Base-by-base conservation (phyloP, 1,140 invertebrate genomes). In the Lycorma delicatula region DNA sequence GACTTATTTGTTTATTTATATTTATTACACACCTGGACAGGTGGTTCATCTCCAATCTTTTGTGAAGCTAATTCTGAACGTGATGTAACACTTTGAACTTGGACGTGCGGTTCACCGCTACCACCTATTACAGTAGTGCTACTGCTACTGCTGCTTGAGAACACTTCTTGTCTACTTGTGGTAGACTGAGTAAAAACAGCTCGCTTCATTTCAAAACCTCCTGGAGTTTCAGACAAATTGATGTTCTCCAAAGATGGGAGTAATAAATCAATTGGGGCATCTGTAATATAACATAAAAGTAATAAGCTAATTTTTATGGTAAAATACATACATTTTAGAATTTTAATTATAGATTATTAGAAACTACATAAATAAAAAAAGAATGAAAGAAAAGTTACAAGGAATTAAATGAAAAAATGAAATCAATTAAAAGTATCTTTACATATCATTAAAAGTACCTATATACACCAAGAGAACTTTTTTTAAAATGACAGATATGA, bases 121-220 rank as follows among this genome's bases (percentile, higher is more conserved):
- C 31, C 47, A 54, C 51, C 3, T 46, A 38, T 20, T 54, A 38
- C 34, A 55, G 60, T 25, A 61, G 64, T 46, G 9, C 47, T 36
- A 20, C 18, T 50, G 18, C 9, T 23, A 7, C 7, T 50, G 16
- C 18, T 5, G 16, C 28, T 16, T 44, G 6, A 12, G 36, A 11
- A 44, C 9, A 69, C 61, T 52, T 41, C 69, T 59, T 67, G 66
- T 44, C 66, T 71, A 11, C 64, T 63, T 13, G 68, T 68, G 7
- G 69, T 69, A 5, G 74, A 73, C 62, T 77, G 67, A 23, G 74
- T 67, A 23, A 75, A 64, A 2, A 75, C 67, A 55, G 75, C 69
- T 16, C 69, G 66, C 60, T 76, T 75, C 18, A 72, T 61, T 29
- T 68, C 70, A 54, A 74, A 72, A 3, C 68, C 71, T 16, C 44